These are phyloP conservation scores for Callyntrura guangdongensis DNA, from an alignment of 2,888 invertebrate species.

Conservation along the genomic window DNA sequence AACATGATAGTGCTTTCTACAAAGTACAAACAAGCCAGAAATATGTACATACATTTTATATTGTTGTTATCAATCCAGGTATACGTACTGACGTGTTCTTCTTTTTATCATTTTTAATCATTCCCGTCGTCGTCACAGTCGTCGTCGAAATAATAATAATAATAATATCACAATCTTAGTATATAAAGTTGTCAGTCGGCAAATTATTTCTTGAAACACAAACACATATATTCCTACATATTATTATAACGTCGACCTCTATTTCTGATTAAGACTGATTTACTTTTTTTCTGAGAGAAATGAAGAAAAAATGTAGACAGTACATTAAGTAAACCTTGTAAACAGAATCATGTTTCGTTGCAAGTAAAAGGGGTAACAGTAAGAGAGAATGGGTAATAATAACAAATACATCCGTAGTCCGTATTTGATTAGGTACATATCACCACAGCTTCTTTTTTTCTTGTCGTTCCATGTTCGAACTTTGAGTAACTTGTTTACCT, in stretches of 20 bases:
- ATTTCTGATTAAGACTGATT: background rate
- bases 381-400: too few relatives aligned
- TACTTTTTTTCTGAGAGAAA: slow-evolving; percentile 14
- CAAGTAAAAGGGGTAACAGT: too few relatives aligned
- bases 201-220: background rate
- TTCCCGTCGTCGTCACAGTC: background rate
- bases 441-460: background rate
- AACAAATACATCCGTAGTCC: too few relatives aligned
- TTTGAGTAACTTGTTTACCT: background rate
- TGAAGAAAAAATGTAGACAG: background rate
- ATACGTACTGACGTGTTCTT: slow-evolving; percentile 4
- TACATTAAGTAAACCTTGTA: too few relatives aligned
- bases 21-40: slow-evolving; percentile 36
- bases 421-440: too few relatives aligned
- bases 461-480: background rate
- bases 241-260: background rate
- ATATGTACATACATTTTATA: background rate
- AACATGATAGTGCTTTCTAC: background rate
- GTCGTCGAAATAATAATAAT: too few relatives aligned
- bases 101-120: slow-evolving; percentile 2
- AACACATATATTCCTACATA: background rate
- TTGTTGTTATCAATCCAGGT: slow-evolving; percentile 23
- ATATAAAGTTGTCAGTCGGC: background rate
- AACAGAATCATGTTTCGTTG: too few relatives aligned
- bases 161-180: too few relatives aligned